phyloP scores from a whole-genome alignment of 2,113 vertebrate species.

The Fregata magnificens region DNA sequence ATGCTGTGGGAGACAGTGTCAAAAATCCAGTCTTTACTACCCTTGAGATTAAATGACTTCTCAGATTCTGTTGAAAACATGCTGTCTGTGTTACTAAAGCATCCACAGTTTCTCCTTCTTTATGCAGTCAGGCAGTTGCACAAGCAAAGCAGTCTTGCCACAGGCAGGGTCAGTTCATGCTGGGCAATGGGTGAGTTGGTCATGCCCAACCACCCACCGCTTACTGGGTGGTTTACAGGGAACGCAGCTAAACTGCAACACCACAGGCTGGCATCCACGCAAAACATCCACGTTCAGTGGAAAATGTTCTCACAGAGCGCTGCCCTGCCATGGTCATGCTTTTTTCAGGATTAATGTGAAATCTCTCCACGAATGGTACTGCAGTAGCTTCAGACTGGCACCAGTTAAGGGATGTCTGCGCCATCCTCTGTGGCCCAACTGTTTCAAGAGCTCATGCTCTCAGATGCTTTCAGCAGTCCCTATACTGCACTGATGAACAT shows the following conservation, averaged over 20 bases:
- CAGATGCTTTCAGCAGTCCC: not conserved
- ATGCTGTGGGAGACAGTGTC: too few species aligned
- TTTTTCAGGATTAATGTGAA: not conserved
- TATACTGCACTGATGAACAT: not conserved
- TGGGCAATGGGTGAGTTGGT: not conserved
- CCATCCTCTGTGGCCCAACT: not conserved
- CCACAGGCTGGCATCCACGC: not conserved
- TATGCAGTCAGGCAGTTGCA: too few species aligned
- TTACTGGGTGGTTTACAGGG: not conserved
- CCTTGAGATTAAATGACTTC: not conserved
- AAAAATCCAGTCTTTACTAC: not conserved
- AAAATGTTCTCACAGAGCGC: not conserved
- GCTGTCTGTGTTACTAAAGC: not conserved
- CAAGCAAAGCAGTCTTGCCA: accelerated
- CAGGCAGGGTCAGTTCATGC: not conserved
- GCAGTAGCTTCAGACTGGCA: not conserved
- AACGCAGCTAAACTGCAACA: not conserved
- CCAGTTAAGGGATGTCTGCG: not conserved
- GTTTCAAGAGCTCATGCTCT: not conserved
- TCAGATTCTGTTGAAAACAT: not conserved
- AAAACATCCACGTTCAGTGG: not conserved
- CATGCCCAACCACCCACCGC: not conserved
- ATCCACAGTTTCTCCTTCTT: not conserved
- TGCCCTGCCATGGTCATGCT: accelerated
- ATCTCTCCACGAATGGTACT: too few species aligned